Base-by-base conservation (phyloP, 37 sponge, comb jelly and placozoan genomes). In the Axinella damicornis region DNA sequence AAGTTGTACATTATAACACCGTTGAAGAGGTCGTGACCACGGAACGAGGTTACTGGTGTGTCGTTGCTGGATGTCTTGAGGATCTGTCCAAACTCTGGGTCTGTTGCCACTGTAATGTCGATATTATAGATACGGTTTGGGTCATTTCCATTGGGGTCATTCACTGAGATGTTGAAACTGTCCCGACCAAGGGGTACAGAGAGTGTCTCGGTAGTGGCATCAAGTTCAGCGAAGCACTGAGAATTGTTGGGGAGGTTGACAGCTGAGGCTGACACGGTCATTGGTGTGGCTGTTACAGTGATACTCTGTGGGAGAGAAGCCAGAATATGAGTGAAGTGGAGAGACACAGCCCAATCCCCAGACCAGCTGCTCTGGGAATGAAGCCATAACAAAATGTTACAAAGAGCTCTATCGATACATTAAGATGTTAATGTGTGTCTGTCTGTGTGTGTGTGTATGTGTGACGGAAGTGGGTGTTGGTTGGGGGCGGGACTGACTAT, bases 231-330 rank as follows among this genome's bases (percentile, higher is more conserved):
- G 2, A 77, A 32, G 64, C 46, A 77, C 20, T 40, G 61, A 37
- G 71, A 82, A 5, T n/a, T 68, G 62, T 53, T 27, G 25, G 62
- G 58, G 46, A 72, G 62, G 24, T 59, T 30, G 15, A 66, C 17
- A 34, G 68, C 9, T 20, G 65, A 2, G 41, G 61, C 81, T 31
- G 33, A 65, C 66, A 87, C 38, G 16, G 16, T 24, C 22, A 52
- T 39, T 24, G 80, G 87, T 22, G 32, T 63, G 61, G 87, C 87
- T n/a, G 33, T 54, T 34, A 87, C 73, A 14, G 25, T 27, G 38
- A 87, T 79, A 12, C 11, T 12, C 87, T 87, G 69, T 46, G 4
- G 46, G 46, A 77, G 37, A 34, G 25, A 57, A 22, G n/a, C 5
- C 46, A 34, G 46, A 63, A 56, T 9, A 34, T 46, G 27, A 38